phyloP scores from a whole-genome alignment of 1,140 invertebrate species.

The Drosophila busckii region DNA sequence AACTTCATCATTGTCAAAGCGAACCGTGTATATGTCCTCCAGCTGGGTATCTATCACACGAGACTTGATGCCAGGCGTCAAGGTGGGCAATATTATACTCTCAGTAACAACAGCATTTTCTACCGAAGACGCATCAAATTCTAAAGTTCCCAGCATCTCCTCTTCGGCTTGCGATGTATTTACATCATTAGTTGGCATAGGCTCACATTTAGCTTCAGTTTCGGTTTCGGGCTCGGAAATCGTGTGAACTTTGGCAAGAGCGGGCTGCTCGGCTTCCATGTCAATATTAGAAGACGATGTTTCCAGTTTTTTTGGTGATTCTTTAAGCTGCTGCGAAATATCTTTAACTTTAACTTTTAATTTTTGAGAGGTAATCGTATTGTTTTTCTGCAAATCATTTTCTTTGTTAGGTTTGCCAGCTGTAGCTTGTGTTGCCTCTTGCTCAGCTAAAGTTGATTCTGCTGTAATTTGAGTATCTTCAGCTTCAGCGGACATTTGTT shows the following conservation, averaged over 20 bases:
- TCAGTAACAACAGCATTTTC: neutral
- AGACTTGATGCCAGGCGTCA: neutral
- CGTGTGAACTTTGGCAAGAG: too few relatives aligned
- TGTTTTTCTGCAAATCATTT: too few relatives aligned
- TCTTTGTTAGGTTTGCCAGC: neutral
- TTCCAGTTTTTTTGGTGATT: neutral
- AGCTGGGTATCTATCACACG: neutral
- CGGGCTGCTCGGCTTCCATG: neutral
- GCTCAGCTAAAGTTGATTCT: too few relatives aligned
- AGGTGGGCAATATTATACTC: neutral
- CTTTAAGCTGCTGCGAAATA: neutral
- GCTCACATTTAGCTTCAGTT: neutral
- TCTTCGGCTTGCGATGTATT: neutral
- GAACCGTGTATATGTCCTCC: constrained; percentile 28
- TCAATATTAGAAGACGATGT: neutral
- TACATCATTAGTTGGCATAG: neutral
- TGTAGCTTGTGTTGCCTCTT: neutral
- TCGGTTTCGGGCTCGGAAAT: too few relatives aligned
- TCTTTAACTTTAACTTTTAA: constrained; percentile 7
- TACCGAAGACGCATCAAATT: neutral
- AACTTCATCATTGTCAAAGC: constrained; percentile 14
- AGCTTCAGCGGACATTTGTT: too few relatives aligned
- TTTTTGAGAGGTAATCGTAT: too few relatives aligned
- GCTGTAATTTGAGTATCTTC: too few relatives aligned
- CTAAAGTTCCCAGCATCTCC: neutral